phyloP scores from a whole-genome alignment of 2,797 vertebrate genomes.

The Sebastes baramenuke region DNA sequence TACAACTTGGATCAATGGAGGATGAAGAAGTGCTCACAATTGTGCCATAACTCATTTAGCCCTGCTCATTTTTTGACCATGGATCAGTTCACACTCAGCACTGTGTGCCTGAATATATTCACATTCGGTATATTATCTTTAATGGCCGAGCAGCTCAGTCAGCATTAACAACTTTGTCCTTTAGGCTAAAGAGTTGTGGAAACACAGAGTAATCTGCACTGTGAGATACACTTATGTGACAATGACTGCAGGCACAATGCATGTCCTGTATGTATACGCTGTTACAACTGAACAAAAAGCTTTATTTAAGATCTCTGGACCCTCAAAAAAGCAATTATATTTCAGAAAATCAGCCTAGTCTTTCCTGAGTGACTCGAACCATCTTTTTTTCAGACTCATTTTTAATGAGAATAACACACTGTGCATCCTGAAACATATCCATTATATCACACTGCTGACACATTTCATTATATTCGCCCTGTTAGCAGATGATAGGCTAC shows the following conservation, averaged over 20 bases:
- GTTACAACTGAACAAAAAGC: neutral
- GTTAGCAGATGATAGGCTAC: neutral
- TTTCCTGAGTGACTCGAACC: neutral
- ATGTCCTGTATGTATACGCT: neutral
- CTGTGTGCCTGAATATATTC: conserved; percentile 32
- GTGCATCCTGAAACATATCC: neutral
- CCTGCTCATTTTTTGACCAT: conserved; percentile 24
- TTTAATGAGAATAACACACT: neutral
- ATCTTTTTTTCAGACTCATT: neutral
- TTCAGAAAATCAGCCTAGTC: neutral
- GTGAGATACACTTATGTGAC: conserved; percentile 15
- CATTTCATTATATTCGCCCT: neutral
- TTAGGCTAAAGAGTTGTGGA: conserved; percentile 39
- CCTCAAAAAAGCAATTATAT: neutral
- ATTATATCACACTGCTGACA: neutral
- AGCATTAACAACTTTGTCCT: conserved; percentile 59
- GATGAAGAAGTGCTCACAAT: conserved; percentile 60
- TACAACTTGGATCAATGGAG: conserved; percentile 55
- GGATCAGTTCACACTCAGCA: conserved; percentile 38
- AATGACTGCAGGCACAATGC: conserved; percentile 29
- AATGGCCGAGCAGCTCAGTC: conserved; percentile 42
- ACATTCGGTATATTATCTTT: conserved; percentile 31
- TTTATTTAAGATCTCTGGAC: neutral
- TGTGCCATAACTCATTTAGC: conserved; percentile 65
- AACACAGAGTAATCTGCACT: conserved; percentile 16